These are phyloP conservation scores for Drosophila nigromelanica DNA, from an alignment of 1,140 invertebrate species.

Conservation along the genomic window DNA sequence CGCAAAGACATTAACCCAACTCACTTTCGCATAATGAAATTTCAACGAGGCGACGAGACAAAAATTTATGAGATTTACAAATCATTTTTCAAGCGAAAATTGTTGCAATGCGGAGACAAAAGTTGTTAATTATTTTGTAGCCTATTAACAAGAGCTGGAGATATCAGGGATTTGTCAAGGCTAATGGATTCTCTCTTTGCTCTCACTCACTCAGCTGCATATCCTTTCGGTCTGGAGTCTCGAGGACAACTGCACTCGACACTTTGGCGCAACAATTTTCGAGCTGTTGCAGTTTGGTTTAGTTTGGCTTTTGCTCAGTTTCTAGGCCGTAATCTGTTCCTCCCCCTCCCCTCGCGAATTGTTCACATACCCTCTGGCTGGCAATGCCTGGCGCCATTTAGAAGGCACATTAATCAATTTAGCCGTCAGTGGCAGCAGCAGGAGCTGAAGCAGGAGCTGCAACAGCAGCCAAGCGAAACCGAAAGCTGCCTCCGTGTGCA, in stretches of 20 bases:
- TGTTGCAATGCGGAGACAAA: slow-evolving; percentile 51
- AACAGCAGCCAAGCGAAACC: slow-evolving; percentile 66
- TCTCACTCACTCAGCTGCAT: not conserved
- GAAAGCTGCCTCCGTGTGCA: slow-evolving; percentile 62
- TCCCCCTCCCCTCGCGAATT: not conserved
- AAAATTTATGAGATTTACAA: slow-evolving; percentile 72
- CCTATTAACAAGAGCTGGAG: slow-evolving; percentile 63
- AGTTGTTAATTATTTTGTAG: slow-evolving; percentile 74
- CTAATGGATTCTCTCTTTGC: slow-evolving; percentile 11
- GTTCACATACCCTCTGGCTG: not conserved
- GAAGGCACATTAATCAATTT: slow-evolving; percentile 79
- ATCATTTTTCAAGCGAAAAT: slow-evolving; percentile 71
- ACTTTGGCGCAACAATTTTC: slow-evolving; percentile 69
- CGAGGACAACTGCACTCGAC: slow-evolving; percentile 59
- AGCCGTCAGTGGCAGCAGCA: slow-evolving; percentile 54
- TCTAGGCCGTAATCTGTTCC: slow-evolving; percentile 22
- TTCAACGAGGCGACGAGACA: slow-evolving; percentile 50
- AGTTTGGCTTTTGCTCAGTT: slow-evolving; percentile 28
- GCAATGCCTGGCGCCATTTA: slow-evolving; percentile 68
- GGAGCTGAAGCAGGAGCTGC: slow-evolving; percentile 1
- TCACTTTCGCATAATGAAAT: slow-evolving; percentile 77
- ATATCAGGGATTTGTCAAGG: slow-evolving; percentile 28
- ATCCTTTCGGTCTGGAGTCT: slow-evolving; percentile 4
- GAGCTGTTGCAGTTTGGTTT: slow-evolving; percentile 51
- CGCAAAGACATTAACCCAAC: slow-evolving; percentile 68